phyloP scores from a whole-genome alignment of 2,888 invertebrate species.

The Boloria euphrosyne region DNA sequence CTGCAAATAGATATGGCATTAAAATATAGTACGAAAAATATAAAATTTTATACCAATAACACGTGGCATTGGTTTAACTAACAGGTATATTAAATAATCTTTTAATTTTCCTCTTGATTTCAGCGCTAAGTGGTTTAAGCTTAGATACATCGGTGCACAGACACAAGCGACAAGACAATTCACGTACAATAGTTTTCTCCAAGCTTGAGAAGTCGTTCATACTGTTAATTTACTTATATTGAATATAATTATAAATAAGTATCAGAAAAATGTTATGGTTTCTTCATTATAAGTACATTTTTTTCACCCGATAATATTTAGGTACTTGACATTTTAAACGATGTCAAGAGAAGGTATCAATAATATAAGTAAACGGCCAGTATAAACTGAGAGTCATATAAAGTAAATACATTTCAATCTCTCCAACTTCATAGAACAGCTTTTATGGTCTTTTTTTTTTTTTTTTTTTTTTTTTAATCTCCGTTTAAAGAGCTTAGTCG shows the following conservation, averaged over 20 bases:
- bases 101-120: conserved; percentile 72
- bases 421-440: neutral
- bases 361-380: conserved; percentile 11
- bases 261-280: conserved; percentile 31
- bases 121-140: conserved; percentile 70
- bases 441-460: conserved; percentile 3
- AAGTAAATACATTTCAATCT: neutral
- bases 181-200: conserved; percentile 74
- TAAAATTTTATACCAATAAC: neutral
- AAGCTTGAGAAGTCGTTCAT: conserved; percentile 73
- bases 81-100: conserved; percentile 70
- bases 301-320: conserved; percentile 57
- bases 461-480: no score
- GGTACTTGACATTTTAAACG: conserved; percentile 49
- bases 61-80: conserved; percentile 41
- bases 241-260: conserved; percentile 23
- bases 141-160: conserved; percentile 74
- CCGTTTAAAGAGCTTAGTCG: no score
- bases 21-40: neutral
- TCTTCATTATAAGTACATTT: conserved; percentile 48
- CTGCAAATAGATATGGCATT: conserved; percentile 47
- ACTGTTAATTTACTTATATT: conserved; percentile 44
- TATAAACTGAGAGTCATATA: neutral
- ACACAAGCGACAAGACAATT: conserved; percentile 74
- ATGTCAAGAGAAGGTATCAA: conserved; percentile 5